These are phyloP conservation scores for Gobiocypris rarus DNA, from an alignment of 2,113 vertebrate species.

Conservation along the genomic window DNA sequence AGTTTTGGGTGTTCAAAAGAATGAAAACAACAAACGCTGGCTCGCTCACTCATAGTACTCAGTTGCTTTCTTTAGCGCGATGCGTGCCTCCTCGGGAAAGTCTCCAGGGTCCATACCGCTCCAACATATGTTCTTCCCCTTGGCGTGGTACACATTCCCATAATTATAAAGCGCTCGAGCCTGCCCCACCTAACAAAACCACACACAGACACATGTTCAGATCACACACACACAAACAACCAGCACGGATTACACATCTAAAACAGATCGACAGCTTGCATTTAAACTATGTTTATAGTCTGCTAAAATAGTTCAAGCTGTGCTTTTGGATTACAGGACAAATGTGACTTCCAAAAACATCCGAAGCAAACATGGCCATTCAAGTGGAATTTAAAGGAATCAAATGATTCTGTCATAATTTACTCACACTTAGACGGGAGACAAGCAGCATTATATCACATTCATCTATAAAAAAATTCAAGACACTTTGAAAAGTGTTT, in stretches of 20 bases:
- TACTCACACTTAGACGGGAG: background rate
- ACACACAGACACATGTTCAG: constrained; percentile 62
- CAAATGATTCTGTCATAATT: background rate
- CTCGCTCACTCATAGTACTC: constrained; percentile 91
- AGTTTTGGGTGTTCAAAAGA: background rate
- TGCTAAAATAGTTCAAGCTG: constrained; percentile 28
- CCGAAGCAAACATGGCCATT: background rate
- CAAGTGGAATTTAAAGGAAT: background rate
- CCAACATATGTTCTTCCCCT: constrained; percentile 92
- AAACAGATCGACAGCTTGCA: constrained; percentile 41
- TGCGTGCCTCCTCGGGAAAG: constrained; percentile 89
- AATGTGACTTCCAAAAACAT: constrained; percentile 4
- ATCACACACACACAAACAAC: constrained; percentile 62
- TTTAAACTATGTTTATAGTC: constrained; percentile 25
- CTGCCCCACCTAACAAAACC: constrained; percentile 87
- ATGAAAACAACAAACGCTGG: background rate
- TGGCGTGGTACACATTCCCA: constrained; percentile 95
- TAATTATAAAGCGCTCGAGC: constrained; percentile 97
- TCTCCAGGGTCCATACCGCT: constrained; percentile 87
- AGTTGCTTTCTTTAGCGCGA: constrained; percentile 87
- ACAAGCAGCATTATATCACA: no score
- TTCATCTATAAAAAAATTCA: no score
- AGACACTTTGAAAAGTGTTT: no score
- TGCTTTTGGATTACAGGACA: background rate
- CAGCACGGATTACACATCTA: constrained; percentile 49